These are phyloP conservation scores for Pantala flavescens DNA, from an alignment of 1,140 invertebrate species.

Conservation along the genomic window DNA sequence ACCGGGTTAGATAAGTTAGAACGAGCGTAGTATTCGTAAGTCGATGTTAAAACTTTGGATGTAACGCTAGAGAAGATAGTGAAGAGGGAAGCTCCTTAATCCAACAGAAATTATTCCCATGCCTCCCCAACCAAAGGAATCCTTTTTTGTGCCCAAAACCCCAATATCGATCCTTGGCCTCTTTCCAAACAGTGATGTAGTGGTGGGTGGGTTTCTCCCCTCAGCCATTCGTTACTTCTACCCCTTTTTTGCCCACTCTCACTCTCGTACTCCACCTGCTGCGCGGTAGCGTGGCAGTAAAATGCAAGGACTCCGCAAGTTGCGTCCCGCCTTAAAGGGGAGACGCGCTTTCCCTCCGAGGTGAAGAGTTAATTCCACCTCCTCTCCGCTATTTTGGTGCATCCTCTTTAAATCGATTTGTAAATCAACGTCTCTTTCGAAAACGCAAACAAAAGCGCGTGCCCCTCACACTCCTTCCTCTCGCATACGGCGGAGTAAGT, in stretches of 20 bases:
- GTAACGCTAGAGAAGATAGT: neutral
- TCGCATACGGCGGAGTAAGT: neutral
- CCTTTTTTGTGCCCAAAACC: neutral
- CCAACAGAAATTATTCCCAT: slow-evolving; percentile 2
- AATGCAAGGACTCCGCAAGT: neutral
- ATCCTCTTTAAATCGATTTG: neutral
- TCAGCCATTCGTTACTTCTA: neutral
- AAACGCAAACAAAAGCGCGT: neutral
- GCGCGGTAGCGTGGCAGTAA: neutral
- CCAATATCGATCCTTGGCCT: slow-evolving; percentile 4
- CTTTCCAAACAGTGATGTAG: slow-evolving; percentile 9
- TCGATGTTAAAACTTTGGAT: no score
- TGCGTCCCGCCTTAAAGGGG: neutral
- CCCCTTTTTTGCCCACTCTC: neutral
- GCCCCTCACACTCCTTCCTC: neutral
- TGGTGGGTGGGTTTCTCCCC: neutral
- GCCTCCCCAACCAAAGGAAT: neutral
- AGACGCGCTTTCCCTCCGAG: neutral
- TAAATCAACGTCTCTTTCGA: neutral
- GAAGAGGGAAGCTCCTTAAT: neutral
- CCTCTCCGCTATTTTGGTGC: neutral
- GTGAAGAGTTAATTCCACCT: no score
- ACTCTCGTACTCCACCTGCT: neutral
- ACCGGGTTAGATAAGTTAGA: no score
- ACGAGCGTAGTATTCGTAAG: no score